Conservation (phyloP, 2,888 invertebrate genomes). For the Drosophila recens region DNA sequence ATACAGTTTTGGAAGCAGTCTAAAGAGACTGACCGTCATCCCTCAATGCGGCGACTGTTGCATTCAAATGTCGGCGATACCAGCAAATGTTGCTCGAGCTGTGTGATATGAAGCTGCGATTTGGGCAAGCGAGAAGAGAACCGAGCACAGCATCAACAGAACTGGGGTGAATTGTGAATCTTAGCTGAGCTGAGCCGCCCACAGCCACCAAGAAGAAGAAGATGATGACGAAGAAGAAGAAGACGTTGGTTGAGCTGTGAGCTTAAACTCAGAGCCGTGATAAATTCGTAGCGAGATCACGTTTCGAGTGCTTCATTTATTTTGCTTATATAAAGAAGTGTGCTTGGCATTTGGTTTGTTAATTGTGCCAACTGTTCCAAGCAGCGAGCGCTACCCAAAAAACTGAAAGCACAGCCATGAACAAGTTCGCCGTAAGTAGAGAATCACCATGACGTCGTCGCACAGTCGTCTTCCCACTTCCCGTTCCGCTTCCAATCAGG, state of each 20-base stretch:
- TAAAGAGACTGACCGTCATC: slow-evolving; percentile 31
- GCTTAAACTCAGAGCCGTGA: slow-evolving; percentile 54
- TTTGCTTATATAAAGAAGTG: slow-evolving; percentile 79
- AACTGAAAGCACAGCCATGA: slow-evolving; percentile 68
- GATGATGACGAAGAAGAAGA: neutral
- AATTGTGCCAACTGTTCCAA: slow-evolving; percentile 76
- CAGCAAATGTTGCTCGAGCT: slow-evolving; percentile 15
- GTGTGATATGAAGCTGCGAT: slow-evolving; percentile 45
- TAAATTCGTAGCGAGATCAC: slow-evolving; percentile 77
- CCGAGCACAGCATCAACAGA: slow-evolving; percentile 5
- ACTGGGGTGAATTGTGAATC: slow-evolving; percentile 8
- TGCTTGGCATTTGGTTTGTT: slow-evolving; percentile 70
- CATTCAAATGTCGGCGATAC: slow-evolving; percentile 39
- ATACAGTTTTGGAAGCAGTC: slow-evolving; percentile 22
- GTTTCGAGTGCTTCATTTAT: slow-evolving; percentile 69
- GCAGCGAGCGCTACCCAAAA: slow-evolving; percentile 61
- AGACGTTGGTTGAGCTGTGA: slow-evolving; percentile 9
- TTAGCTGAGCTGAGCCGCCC: slow-evolving; percentile 15
- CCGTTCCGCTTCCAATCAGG: slow-evolving; percentile 27
- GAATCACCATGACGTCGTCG: slow-evolving; percentile 22
- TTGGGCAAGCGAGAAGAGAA: slow-evolving; percentile 22
- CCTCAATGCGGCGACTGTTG: slow-evolving; percentile 20
- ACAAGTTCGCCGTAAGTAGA: slow-evolving; percentile 78
- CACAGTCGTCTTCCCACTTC: slow-evolving; percentile 24
- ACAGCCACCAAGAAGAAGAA: slow-evolving; percentile 10